Percentiles rank a stretch among this genome's conserved stretches.
Evolutionary conservation across 2,113 vertebrate species (phyloP).

Genomic region (Ornithorhynchus anatinus): DNA sequence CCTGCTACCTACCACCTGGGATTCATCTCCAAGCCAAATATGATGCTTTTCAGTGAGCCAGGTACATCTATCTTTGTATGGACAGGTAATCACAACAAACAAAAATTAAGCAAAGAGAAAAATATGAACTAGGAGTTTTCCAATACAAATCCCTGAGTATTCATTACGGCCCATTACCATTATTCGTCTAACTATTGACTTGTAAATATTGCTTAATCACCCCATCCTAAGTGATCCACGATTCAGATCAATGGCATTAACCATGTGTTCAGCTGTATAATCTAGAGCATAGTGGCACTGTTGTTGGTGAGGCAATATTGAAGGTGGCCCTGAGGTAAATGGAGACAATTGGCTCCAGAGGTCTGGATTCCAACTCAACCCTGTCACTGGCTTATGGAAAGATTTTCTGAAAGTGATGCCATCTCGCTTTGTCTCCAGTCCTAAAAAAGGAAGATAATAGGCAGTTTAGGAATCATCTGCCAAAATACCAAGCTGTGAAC

Average conservation of each 20-base stretch:
- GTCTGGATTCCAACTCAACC: conserved; percentile 34
- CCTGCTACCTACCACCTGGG: no score
- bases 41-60: no score
- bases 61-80: no score
- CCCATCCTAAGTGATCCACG: conserved; percentile 56
- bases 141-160: conserved; percentile 34
- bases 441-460: neutral
- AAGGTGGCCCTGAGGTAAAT: conserved; percentile 46
- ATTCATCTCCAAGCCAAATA: no score
- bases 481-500: no score
- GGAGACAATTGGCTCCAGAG: conserved; percentile 32
- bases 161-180: conserved; percentile 42
- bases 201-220: conserved; percentile 53
- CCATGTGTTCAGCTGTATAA: conserved; percentile 10
- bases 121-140: conserved; percentile 1
- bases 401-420: neutral
- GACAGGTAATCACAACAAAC: neutral
- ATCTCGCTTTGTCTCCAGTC: neutral
- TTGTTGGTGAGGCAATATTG: conserved; percentile 36
- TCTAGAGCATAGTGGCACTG: conserved; percentile 39
- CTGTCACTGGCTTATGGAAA: neutral
- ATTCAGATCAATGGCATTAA: conserved; percentile 53
- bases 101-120: conserved; percentile 10
- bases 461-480: no score
- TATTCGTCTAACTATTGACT: conserved; percentile 49